phyloP scores from a whole-genome alignment of 30 jellyfish, hydroid and myxozoan genomes.

The Catostylus mosaicus region DNA sequence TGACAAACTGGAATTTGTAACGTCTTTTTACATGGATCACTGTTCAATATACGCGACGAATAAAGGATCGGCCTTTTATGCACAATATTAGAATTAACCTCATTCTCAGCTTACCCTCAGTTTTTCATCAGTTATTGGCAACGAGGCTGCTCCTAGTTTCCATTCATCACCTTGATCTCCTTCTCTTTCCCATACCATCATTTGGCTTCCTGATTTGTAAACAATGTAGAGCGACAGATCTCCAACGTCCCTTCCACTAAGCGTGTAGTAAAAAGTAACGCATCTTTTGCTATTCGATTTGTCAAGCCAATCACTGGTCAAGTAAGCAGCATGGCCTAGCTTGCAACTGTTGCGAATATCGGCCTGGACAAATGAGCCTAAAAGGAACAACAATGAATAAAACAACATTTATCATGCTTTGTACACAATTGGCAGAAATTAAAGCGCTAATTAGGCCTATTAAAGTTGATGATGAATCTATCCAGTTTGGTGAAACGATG shows the following conservation, averaged over 20 bases:
- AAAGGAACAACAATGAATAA: too few species aligned
- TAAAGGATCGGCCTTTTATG: too few species aligned
- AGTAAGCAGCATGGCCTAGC: constrained; percentile 1
- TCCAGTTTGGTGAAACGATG: too few species aligned
- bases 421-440: too few species aligned
- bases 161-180: constrained; percentile 40
- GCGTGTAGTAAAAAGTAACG: constrained; percentile 11
- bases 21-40: too few species aligned
- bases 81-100: not conserved
- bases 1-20: too few species aligned
- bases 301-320: not conserved
- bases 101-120: constrained; percentile 15
- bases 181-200: constrained; percentile 31
- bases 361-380: constrained; percentile 17
- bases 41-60: too few species aligned
- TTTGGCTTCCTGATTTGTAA: not conserved
- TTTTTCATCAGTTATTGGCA: constrained; percentile 18
- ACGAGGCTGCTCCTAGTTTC: constrained; percentile 48
- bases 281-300: not conserved
- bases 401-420: too few species aligned
- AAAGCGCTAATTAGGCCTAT: too few species aligned
- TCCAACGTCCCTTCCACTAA: constrained; percentile 23
- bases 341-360: constrained; percentile 4
- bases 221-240: not conserved
- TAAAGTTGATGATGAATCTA: too few species aligned